Percentiles rank a stretch among this genome's conserved stretches.
Conservation (phyloP, 2,888 invertebrate genomes). For the Lasioglossum marginatum region DNA sequence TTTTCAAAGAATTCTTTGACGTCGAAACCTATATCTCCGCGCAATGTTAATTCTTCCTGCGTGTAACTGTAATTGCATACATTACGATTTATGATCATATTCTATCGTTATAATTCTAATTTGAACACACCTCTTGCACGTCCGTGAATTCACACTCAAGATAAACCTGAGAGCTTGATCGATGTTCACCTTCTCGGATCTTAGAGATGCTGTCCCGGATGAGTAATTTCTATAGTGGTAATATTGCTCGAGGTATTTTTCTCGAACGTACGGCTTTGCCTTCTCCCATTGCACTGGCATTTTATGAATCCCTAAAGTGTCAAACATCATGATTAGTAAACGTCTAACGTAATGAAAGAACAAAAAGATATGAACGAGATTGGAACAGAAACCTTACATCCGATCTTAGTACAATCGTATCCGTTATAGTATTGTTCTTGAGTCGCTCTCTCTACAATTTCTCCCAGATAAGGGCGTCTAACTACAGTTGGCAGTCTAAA, state of each 20-base stretch:
- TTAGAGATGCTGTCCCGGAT: constrained; percentile 88
- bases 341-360: neutral
- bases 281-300: constrained; percentile 93
- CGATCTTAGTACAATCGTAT: constrained; percentile 96
- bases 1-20: constrained; percentile 96
- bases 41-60: constrained; percentile 90
- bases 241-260: constrained; percentile 90
- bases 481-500: constrained; percentile 94
- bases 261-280: constrained; percentile 89
- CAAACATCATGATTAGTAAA: neutral
- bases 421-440: constrained; percentile 96
- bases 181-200: constrained; percentile 89
- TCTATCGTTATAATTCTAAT: neutral
- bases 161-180: constrained; percentile 93
- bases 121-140: constrained; percentile 86
- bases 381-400: constrained; percentile 88
- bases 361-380: neutral
- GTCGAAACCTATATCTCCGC: constrained; percentile 95
- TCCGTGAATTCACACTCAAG: constrained; percentile 88
- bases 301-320: constrained; percentile 91
- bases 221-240: constrained; percentile 91
- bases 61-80: constrained; percentile 85
- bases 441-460: constrained; percentile 96
- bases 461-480: constrained; percentile 95
- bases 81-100: constrained; percentile 18